Conservation (phyloP, 2,797 vertebrate genomes). For the Clamator glandarius region DNA sequence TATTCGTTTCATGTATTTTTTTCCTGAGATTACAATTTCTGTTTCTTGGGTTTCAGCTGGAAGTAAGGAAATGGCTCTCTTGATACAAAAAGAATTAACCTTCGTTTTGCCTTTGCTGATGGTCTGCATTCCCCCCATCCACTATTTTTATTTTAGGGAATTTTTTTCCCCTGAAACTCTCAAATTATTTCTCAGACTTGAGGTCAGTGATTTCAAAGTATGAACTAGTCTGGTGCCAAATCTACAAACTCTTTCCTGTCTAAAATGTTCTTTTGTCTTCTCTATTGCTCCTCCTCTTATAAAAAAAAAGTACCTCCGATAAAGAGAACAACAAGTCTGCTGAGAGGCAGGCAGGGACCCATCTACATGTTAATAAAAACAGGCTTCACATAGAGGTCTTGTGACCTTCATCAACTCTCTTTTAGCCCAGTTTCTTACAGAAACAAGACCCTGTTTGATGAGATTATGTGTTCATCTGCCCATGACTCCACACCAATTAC, state of each 20-base stretch:
- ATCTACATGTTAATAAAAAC: not conserved
- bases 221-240: not conserved
- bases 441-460: constrained; percentile 40
- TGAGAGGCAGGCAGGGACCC: not conserved
- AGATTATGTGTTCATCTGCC: constrained; percentile 34
- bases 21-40: not conserved
- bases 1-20: not conserved
- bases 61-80: not conserved
- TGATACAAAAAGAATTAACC: not conserved
- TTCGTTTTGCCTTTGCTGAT: not conserved
- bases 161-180: fast-evolving
- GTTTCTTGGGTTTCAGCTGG: not conserved
- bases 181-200: not conserved
- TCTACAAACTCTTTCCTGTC: not conserved
- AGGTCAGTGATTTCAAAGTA: not conserved
- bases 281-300: not conserved
- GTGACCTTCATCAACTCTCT: not conserved
- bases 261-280: not conserved
- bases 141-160: not conserved
- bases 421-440: not conserved
- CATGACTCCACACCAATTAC: constrained; percentile 52
- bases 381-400: not conserved
- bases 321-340: not conserved
- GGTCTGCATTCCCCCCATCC: not conserved
- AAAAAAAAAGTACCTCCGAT: not conserved